Percentiles rank a stretch among this genome's conserved stretches.
Evolutionary conservation across 2,797 vertebrate species (phyloP).

Genomic region (Hippopotamyrus pictus): DNA sequence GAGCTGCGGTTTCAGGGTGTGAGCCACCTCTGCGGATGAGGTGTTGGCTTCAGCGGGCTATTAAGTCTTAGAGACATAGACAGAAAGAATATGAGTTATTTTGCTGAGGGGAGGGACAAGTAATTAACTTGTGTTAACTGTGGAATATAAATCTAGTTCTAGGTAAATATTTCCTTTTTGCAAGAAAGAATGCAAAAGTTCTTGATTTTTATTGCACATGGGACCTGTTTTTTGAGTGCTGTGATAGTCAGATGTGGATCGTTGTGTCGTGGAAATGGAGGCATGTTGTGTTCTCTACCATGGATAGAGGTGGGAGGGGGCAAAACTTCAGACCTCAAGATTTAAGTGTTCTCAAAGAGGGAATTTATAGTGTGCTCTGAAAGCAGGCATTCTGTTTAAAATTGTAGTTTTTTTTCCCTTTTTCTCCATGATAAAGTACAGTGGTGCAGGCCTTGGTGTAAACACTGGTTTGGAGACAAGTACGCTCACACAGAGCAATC

Average conservation of each 20-base stretch:
- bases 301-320: neutral
- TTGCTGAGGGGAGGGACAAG: neutral
- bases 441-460: neutral
- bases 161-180: neutral
- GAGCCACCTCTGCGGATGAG: neutral
- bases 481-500: neutral
- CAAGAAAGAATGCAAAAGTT: neutral
- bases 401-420: neutral
- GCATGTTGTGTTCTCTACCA: neutral
- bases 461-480: neutral
- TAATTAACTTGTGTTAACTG: neutral
- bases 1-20: neutral
- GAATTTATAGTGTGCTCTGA: neutral
- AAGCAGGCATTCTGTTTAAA: neutral
- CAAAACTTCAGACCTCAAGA: neutral
- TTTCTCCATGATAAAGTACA: neutral
- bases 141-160: neutral
- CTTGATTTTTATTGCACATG: neutral
- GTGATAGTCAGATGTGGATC: neutral
- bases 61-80: neutral
- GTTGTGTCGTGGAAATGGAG: neutral
- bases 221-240: neutral
- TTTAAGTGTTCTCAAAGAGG: neutral
- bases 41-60: neutral
- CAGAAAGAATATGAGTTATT: neutral